Evolutionary conservation across 2,113 vertebrate species (phyloP).

Genomic region (Aphyosemion australe): DNA sequence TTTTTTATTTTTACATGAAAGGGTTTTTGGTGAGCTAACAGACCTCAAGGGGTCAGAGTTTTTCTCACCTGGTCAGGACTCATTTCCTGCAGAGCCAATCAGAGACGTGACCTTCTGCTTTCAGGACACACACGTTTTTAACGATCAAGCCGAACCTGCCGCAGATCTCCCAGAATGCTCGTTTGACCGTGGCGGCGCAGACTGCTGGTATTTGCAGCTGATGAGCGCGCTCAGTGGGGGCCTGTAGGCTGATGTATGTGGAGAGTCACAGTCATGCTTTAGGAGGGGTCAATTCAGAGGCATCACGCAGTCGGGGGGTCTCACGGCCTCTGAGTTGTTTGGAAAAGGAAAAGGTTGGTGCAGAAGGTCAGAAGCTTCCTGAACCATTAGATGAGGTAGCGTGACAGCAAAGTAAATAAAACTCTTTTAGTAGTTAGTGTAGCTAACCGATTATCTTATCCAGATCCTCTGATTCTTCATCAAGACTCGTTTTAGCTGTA

Average conservation of each 20-base stretch:
- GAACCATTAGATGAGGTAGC: conserved; percentile 40
- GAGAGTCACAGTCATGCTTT: conserved; percentile 70
- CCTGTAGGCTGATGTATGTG: conserved; percentile 58
- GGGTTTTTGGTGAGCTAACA: too few species aligned
- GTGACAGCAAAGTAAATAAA: conserved; percentile 31
- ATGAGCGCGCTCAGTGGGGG: conserved; percentile 66
- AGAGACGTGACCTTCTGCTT: conserved; percentile 54
- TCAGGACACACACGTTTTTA: conserved; percentile 26
- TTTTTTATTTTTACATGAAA: too few species aligned
- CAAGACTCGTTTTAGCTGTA: too few species aligned
- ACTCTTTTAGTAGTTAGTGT: too few species aligned
- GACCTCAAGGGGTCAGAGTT: background rate
- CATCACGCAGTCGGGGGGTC: conserved; percentile 53
- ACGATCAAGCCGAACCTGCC: conserved; percentile 38
- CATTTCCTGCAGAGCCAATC: conserved; percentile 23
- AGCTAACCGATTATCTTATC: too few species aligned
- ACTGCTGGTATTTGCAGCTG: conserved; percentile 78
- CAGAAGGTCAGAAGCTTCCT: conserved; percentile 59
- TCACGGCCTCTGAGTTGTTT: conserved; percentile 33
- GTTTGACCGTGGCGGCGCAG: conserved; percentile 48
- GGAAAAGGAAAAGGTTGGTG: conserved; percentile 24
- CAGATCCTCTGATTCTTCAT: too few species aligned
- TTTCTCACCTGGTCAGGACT: conserved; percentile 24
- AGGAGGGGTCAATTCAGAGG: conserved; percentile 58
- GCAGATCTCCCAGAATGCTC: conserved; percentile 68